Evolutionary conservation across 2,113 vertebrate species (phyloP).

Genomic region (Hippocampus zosterae): DNA sequence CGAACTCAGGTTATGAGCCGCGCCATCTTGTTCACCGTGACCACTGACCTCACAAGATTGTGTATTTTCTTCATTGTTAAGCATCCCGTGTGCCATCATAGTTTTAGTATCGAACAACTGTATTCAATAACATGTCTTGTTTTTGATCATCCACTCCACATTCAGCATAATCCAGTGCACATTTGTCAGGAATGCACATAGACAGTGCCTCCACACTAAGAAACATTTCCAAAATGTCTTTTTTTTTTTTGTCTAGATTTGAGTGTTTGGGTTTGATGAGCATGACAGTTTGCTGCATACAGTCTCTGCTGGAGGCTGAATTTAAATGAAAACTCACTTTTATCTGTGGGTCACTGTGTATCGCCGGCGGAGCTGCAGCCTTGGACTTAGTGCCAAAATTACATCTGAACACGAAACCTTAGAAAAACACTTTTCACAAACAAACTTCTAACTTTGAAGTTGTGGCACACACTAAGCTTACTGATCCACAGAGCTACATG

Average conservation of each 20-base stretch:
- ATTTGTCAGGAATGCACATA: neutral
- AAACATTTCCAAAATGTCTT: neutral
- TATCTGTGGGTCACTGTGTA: neutral
- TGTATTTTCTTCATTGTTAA: neutral
- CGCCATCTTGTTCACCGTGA: too few relatives aligned
- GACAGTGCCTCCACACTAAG: neutral
- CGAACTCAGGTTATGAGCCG: too few relatives aligned
- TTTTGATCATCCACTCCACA: neutral
- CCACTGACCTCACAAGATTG: too few relatives aligned
- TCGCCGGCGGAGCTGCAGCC: neutral
- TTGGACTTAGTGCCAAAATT: neutral
- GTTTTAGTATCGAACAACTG: neutral
- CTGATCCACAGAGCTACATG: neutral
- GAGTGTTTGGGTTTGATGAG: neutral
- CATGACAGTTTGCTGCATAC: neutral
- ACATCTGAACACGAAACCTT: neutral
- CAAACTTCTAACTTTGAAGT: neutral
- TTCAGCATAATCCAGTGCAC: constrained; percentile 5
- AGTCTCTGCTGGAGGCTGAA: neutral
- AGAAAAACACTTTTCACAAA: neutral
- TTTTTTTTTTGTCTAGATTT: neutral
- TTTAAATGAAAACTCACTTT: neutral
- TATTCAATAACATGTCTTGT: neutral
- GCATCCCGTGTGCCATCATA: neutral
- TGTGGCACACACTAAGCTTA: neutral